phyloP scores from a whole-genome alignment of 2,113 vertebrate genomes.

The Xenus cinereus region DNA sequence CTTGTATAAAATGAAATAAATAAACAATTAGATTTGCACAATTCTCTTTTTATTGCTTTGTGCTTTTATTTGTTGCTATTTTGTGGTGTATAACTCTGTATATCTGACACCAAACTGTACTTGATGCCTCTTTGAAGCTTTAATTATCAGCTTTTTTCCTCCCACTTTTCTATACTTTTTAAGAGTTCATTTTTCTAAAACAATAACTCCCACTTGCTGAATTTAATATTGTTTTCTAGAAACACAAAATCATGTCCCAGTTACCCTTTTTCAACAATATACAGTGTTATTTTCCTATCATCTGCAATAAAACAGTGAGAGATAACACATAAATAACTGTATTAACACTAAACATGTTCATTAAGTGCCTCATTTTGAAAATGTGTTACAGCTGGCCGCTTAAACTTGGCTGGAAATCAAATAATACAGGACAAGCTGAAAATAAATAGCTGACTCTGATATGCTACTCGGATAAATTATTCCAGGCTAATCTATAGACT shows the following conservation, averaged over 20 bases:
- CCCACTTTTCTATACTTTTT: neutral
- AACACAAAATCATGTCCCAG: conserved; percentile 14
- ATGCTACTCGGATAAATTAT: neutral
- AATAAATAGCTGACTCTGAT: conserved; percentile 29
- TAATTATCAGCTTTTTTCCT: conserved; percentile 23
- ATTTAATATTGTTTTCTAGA: conserved; percentile 34
- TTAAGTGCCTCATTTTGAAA: conserved; percentile 57
- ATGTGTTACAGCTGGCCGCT: conserved; percentile 65
- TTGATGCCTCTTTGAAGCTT: conserved; percentile 47
- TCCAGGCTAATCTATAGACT: neutral
- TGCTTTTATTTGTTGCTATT: conserved; percentile 33
- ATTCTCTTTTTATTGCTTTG: conserved; percentile 34
- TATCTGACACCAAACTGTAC: conserved; percentile 38
- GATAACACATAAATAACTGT: conserved; percentile 47
- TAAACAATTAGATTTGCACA: conserved; percentile 31
- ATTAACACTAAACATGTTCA: conserved; percentile 56
- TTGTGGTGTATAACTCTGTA: conserved; percentile 4
- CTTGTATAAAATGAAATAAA: conserved; percentile 29
- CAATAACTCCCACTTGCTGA: neutral
- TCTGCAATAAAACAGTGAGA: conserved; percentile 49
- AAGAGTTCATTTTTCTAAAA: neutral
- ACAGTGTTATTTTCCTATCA: conserved; percentile 54
- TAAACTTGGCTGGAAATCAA: conserved; percentile 50
- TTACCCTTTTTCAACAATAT: conserved; percentile 14
- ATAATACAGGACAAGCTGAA: conserved; percentile 27